Evolutionary conservation across 2,113 vertebrate species (phyloP).

Genomic region (Limnothrissa miodon): DNA sequence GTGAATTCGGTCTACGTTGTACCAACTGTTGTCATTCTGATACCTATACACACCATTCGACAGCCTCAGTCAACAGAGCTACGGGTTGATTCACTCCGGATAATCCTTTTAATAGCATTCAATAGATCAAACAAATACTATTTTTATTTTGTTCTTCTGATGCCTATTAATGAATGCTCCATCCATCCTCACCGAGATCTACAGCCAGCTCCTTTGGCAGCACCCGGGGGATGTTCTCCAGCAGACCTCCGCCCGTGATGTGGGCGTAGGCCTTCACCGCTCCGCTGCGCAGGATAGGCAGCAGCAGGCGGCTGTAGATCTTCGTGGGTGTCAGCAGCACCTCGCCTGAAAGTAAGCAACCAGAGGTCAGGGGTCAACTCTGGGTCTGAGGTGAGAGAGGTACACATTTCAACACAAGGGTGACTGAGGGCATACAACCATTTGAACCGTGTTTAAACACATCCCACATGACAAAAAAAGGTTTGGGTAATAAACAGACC

Average conservation of each 20-base stretch:
- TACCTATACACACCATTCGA: too few species aligned
- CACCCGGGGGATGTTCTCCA: constrained; percentile 93
- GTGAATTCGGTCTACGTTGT: too few species aligned
- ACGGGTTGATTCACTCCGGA: too few species aligned
- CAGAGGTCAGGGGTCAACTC: not conserved
- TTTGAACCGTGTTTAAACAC: not conserved
- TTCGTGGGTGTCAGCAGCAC: constrained; percentile 88
- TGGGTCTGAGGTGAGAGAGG: not conserved
- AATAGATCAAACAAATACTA: not conserved
- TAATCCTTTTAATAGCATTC: too few species aligned
- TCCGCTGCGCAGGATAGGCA: constrained; percentile 83
- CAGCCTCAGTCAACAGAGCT: too few species aligned
- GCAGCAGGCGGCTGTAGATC: constrained; percentile 85
- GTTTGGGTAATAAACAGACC: not conserved
- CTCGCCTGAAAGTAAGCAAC: constrained; percentile 70
- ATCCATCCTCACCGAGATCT: constrained; percentile 78
- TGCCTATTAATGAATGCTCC: not conserved
- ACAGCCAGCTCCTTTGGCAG: constrained; percentile 79
- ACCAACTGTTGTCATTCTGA: too few species aligned
- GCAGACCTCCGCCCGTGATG: constrained; percentile 92
- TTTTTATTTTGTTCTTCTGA: not conserved
- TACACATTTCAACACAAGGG: not conserved
- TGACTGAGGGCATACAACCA: not conserved
- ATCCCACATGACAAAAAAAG: not conserved
- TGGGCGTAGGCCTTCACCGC: constrained; percentile 87